Evolutionary conservation across 2,888 invertebrate genomes (phyloP).

Genomic region (Eremobia ochroleuca): DNA sequence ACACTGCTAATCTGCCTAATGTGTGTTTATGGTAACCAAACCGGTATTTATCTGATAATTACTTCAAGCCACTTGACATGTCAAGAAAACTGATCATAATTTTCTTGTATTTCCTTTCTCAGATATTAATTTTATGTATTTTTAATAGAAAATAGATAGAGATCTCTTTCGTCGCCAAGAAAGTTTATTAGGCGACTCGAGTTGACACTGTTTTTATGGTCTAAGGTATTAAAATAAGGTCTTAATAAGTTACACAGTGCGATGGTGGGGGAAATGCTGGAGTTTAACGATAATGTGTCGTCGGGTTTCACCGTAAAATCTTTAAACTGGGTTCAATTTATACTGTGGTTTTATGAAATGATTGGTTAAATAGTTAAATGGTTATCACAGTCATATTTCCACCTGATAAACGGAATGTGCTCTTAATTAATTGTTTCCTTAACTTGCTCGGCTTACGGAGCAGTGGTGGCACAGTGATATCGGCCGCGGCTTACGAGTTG

Average conservation of each 20-base stretch:
- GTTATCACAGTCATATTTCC: slow-evolving; percentile 23
- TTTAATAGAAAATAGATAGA: slow-evolving; percentile 37
- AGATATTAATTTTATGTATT: slow-evolving; percentile 38
- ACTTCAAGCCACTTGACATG: slow-evolving; percentile 1
- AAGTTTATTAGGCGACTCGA: slow-evolving; percentile 28
- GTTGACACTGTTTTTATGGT: slow-evolving; percentile 17
- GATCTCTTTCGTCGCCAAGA: slow-evolving; percentile 27
- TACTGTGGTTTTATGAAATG: slow-evolving; percentile 18
- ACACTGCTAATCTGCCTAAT: slow-evolving; percentile 13
- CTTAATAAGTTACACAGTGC: slow-evolving; percentile 21
- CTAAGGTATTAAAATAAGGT: slow-evolving; percentile 22
- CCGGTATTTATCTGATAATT: slow-evolving; percentile 30
- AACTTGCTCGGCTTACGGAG: background rate
- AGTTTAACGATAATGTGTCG: slow-evolving; percentile 33
- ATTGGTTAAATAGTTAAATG: slow-evolving; percentile 9
- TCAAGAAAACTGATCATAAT: slow-evolving; percentile 29
- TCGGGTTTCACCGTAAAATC: slow-evolving; percentile 37
- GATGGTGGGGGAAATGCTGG: slow-evolving; percentile 3
- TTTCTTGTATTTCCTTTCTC: slow-evolving; percentile 25
- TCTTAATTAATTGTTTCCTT: background rate
- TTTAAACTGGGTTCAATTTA: slow-evolving; percentile 10
- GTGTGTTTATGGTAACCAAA: slow-evolving; percentile 4
- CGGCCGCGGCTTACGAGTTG: background rate
- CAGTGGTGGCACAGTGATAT: background rate
- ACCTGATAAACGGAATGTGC: background rate